Conservation (phyloP, 2,888 invertebrate species). For the Acrobasis repandana region DNA sequence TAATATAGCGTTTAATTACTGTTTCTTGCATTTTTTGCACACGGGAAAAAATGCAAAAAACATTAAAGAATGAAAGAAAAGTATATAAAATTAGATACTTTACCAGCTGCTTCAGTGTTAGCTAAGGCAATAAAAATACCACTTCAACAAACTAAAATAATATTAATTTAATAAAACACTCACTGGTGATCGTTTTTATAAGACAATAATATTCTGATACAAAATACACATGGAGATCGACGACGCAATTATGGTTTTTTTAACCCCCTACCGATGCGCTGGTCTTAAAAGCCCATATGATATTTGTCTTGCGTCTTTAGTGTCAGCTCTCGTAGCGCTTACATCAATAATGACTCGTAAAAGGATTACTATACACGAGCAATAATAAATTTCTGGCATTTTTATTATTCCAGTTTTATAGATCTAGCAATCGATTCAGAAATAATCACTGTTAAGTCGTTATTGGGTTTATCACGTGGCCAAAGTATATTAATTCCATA, state of each 20-base stretch:
- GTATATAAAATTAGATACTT: too few species aligned
- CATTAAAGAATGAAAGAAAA: too few species aligned
- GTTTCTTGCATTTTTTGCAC: too few species aligned
- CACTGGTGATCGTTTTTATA: neutral
- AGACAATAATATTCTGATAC: neutral
- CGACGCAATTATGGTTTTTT: slow-evolving; percentile 55
- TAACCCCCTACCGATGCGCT: slow-evolving; percentile 50
- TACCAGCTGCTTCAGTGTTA: neutral
- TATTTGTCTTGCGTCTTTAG: slow-evolving; percentile 60
- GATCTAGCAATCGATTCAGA: slow-evolving; percentile 23
- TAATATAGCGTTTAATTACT: too few species aligned
- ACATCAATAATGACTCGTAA: slow-evolving; percentile 54
- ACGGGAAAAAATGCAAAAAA: too few species aligned
- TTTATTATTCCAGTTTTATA: slow-evolving; percentile 34
- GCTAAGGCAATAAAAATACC: neutral
- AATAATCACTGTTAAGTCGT: slow-evolving; percentile 12
- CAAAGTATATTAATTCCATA: neutral
- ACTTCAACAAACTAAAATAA: slow-evolving; percentile 6
- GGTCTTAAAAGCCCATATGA: slow-evolving; percentile 49
- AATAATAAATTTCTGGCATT: slow-evolving; percentile 36
- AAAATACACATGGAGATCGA: slow-evolving; percentile 29
- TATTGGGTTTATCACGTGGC: slow-evolving; percentile 14
- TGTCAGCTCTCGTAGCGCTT: slow-evolving; percentile 56
- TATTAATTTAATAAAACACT: neutral
- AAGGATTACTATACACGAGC: slow-evolving; percentile 38